Percentiles rank a stretch among this genome's conserved stretches.
These are phyloP conservation scores for Apodemia hepburni DNA, from an alignment of 2,888 invertebrate species.

Conservation along the genomic window DNA sequence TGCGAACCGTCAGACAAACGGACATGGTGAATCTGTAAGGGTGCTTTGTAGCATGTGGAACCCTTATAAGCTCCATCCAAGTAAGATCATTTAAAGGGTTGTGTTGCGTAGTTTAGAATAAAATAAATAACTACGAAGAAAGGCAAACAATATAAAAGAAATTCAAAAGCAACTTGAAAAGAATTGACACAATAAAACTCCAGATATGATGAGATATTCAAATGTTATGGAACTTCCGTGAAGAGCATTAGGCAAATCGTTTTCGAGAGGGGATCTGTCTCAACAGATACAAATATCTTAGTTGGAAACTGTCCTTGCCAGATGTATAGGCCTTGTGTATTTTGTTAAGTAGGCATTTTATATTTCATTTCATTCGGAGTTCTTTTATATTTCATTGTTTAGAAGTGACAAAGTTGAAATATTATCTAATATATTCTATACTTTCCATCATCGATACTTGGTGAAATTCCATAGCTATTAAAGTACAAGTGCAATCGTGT, in stretches of 20 bases:
- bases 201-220: constrained; percentile 59
- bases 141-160: not conserved
- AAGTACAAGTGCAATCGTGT: no score
- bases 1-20: no score
- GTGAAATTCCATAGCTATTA: no score
- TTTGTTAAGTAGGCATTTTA: constrained; percentile 16
- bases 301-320: constrained; percentile 26
- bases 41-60: no score
- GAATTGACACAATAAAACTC: constrained; percentile 38
- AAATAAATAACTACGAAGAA: no score
- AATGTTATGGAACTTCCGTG: constrained; percentile 55
- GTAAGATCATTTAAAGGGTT: not conserved
- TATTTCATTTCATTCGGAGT: not conserved
- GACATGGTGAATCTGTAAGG: no score
- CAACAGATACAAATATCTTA: constrained; percentile 8
- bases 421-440: no score
- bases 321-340: constrained; percentile 25
- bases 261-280: constrained; percentile 35
- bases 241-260: constrained; percentile 59
- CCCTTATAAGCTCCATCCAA: not conserved
- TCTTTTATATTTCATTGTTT: not conserved
- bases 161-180: constrained; percentile 2
- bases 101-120: no score
- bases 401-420: not conserved
- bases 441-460: no score